Conservation (phyloP, 2,888 invertebrate species). For the Tiliacea citrago region DNA sequence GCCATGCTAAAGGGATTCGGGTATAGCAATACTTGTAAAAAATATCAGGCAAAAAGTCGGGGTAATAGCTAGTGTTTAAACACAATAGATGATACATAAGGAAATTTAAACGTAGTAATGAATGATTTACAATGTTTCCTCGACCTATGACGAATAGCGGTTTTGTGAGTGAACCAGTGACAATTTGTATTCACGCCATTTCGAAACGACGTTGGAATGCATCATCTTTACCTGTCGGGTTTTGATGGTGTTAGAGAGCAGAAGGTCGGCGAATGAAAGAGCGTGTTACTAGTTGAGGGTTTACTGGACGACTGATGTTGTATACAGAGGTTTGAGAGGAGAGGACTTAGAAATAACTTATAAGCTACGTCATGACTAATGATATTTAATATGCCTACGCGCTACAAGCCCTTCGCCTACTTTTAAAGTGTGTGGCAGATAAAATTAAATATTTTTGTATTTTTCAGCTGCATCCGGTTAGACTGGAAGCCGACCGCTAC, state of each 20-base stretch:
- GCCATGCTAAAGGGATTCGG: too few species aligned
- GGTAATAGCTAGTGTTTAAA: background rate
- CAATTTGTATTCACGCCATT: slow-evolving; percentile 31
- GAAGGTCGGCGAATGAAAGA: too few species aligned
- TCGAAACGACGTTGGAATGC: background rate
- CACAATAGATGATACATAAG: slow-evolving; percentile 51
- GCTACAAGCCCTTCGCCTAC: slow-evolving; percentile 7
- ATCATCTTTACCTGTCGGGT: too few species aligned
- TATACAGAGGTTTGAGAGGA: too few species aligned
- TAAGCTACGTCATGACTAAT: too few species aligned
- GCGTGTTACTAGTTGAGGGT: too few species aligned
- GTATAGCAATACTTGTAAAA: background rate
- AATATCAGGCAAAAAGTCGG: background rate
- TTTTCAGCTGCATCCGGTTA: too few species aligned
- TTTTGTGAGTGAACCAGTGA: slow-evolving; percentile 31
- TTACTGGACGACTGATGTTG: too few species aligned
- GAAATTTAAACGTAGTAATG: slow-evolving; percentile 26
- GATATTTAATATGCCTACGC: too few species aligned
- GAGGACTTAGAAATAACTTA: too few species aligned
- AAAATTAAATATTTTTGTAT: background rate
- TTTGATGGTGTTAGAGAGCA: too few species aligned
- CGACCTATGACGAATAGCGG: slow-evolving; percentile 46
- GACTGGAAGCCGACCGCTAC: too few species aligned
- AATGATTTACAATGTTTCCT: slow-evolving; percentile 39
- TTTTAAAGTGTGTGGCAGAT: background rate